Base-by-base conservation (phyloP, 2,797 vertebrate species). In the Anguilla anguilla region DNA sequence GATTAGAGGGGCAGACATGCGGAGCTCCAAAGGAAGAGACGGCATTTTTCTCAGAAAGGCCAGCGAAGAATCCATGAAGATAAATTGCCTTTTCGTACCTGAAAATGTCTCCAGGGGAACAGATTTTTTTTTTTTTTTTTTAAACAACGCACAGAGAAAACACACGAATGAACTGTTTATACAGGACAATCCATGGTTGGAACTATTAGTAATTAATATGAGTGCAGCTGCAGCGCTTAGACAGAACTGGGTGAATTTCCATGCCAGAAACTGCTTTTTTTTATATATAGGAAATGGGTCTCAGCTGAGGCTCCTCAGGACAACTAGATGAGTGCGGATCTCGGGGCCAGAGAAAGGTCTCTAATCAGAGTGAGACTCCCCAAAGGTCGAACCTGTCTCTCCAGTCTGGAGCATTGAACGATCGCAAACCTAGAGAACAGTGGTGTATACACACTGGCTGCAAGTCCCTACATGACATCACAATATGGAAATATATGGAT, bases 1-100 rank as follows among this genome's bases (percentile, higher is more conserved):
- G 83, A 84, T 87, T 89, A 89, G 35, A 86, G 49, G 79, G 79
- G 87, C 25, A 83, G 43, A 25, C 43, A 11, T 17, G 11, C 11
- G 81, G 81, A 28, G 81, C 81, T 83, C 43, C 81, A 53, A 25
- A 51, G 43, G 81, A 17, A 55, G 81, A 55, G 43, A 83, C 46
- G 0, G 19, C 81, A 83, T 77, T 77, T 77, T 77, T 77, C 72
- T 39, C 72, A 77, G 31, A 77, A 77, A 0, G 35, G 72, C 72
- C 35, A 39, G 72, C 67, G 31, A 77, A 77, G 3, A 15, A 77
- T 43, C 72, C 19, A 43, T 10, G 13, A 77, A 77, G 72, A 77
- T 77, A 77, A 77, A 77, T 43, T 77, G 9, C 72, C 72, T 77
- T 77, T 77, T 39, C 39, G 9, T 31, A 72, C 67, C 67, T 77